Conservation (phyloP, 2,113 vertebrate genomes). For the Dicerorhinus sumatrensis region DNA sequence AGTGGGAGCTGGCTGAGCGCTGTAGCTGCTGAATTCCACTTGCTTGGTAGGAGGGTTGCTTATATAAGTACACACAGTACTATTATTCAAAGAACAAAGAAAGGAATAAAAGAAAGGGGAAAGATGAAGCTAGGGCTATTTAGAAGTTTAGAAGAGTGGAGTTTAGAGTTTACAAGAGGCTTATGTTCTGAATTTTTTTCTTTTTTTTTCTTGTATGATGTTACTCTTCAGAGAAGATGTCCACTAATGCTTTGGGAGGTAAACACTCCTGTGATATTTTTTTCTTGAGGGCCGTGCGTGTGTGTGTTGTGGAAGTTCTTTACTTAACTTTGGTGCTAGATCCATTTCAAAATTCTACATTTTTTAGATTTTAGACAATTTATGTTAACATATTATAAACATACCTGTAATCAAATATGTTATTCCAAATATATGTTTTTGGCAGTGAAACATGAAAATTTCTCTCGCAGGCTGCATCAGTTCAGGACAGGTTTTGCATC, state of each 20-base stretch:
- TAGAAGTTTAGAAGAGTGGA: too few relatives aligned
- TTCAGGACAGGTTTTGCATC: background rate
- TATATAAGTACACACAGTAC: too few relatives aligned
- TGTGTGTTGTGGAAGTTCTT: background rate
- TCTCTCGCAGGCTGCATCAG: background rate
- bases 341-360: background rate
- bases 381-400: background rate
- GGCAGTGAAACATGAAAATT: background rate
- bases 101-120: too few relatives aligned
- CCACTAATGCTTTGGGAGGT: background rate
- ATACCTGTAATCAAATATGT: background rate
- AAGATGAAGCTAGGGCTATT: too few relatives aligned
- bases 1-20: too few relatives aligned
- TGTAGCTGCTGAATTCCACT: too few relatives aligned
- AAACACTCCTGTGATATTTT: background rate
- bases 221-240: background rate
- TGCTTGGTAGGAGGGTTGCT: too few relatives aligned
- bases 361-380: background rate
- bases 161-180: too few relatives aligned
- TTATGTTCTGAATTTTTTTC: too few relatives aligned
- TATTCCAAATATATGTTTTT: background rate
- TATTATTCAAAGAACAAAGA: too few relatives aligned
- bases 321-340: background rate
- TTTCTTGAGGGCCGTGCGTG: background rate
- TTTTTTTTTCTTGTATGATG: too few relatives aligned